Conservation (phyloP, 2,113 vertebrate species). For the Aramus guarauna region DNA sequence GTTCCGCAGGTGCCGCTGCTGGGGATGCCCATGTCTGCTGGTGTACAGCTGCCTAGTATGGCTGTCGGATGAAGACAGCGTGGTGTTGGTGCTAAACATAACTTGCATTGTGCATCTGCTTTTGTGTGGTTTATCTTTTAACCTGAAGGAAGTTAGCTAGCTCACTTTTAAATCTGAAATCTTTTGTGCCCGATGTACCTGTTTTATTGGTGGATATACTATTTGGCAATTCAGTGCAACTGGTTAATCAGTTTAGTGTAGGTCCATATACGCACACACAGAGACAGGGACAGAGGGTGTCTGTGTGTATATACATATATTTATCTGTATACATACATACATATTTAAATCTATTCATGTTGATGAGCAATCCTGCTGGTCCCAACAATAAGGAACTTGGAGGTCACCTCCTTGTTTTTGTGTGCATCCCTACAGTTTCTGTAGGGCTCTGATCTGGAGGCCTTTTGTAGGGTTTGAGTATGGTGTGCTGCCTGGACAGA, state of each 20-base stretch:
- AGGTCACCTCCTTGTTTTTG: neutral
- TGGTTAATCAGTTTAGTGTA: neutral
- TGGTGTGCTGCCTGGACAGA: neutral
- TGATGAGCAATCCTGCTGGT: neutral
- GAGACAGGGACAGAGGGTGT: rapidly evolving
- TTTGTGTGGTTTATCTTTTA: neutral
- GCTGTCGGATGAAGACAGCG: rapidly evolving
- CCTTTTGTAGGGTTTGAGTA: neutral
- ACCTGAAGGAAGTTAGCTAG: neutral
- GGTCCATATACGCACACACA: rapidly evolving
- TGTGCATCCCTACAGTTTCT: neutral
- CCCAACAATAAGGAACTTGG: rapidly evolving
- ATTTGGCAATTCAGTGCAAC: rapidly evolving
- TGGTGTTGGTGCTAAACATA: neutral
- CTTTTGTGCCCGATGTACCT: neutral
- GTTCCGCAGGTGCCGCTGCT: rapidly evolving
- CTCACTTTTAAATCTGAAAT: neutral
- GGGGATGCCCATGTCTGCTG: neutral
- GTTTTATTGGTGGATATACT: neutral
- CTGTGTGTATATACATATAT: rapidly evolving
- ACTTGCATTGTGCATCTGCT: neutral
- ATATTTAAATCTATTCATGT: rapidly evolving
- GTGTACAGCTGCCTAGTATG: rapidly evolving
- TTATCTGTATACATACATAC: neutral
- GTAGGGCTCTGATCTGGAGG: rapidly evolving